phyloP scores from a whole-genome alignment of 2,888 invertebrate species.

The Pheosia tremula region DNA sequence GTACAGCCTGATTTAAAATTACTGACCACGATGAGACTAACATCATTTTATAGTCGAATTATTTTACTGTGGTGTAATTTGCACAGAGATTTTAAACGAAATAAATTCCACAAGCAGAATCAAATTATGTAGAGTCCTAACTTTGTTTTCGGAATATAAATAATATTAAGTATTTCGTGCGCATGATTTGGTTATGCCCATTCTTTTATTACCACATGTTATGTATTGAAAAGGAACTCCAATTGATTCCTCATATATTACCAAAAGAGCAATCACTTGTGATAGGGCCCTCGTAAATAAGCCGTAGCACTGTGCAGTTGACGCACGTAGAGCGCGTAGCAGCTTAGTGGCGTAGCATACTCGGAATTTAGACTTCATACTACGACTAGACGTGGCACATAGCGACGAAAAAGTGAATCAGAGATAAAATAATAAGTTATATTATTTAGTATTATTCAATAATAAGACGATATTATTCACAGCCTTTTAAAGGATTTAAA shows the following conservation, averaged over 20 bases:
- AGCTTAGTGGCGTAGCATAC: background rate
- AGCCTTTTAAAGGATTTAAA: no score
- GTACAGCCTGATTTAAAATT: background rate
- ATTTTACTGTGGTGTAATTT: no score
- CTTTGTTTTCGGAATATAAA: no score
- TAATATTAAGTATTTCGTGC: no score
- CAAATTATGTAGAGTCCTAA: no score
- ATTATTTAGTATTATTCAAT: no score
- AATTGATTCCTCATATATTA: background rate
- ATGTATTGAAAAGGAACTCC: background rate
- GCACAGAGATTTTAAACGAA: no score
- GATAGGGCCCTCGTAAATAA: background rate
- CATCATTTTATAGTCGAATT: no score
- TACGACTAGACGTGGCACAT: background rate
- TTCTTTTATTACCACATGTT: no score
- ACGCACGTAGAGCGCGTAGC: constrained; percentile 4
- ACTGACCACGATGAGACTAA: background rate
- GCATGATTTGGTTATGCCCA: no score
- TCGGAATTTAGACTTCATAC: constrained; percentile 1
- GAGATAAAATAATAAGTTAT: background rate
- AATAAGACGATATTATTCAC: no score
- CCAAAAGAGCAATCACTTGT: background rate
- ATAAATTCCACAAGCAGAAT: no score
- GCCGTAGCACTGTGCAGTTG: background rate
- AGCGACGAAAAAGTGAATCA: background rate